Conservation (phyloP, 2,888 invertebrate genomes). For the Candidula unifasciata region DNA sequence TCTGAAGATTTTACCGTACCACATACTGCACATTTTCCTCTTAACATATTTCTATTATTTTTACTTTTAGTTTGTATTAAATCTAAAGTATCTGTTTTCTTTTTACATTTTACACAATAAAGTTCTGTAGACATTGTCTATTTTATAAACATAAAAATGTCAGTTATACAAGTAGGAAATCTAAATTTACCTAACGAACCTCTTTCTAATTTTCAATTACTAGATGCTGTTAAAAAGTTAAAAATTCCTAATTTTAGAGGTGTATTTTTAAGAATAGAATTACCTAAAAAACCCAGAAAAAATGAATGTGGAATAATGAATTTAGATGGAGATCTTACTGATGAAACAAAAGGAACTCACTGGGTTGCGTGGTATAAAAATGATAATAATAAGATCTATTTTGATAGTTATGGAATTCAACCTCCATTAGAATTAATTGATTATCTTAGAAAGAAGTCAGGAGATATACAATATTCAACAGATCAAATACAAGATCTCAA, state of each 20-base stretch:
- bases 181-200: background rate
- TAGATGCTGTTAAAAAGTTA: conserved; percentile 21
- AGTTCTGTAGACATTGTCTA: background rate
- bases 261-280: background rate
- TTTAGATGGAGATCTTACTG: conserved; percentile 19
- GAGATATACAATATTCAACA: background rate
- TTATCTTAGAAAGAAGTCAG: background rate
- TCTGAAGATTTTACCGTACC: conserved; percentile 22
- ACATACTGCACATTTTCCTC: conserved; percentile 33
- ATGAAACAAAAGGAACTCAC: conserved; percentile 10
- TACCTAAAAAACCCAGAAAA: conserved; percentile 1
- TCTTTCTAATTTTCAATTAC: background rate
- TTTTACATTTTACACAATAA: conserved; percentile 46
- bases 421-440: conserved; percentile 3
- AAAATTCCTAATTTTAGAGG: conserved; percentile 28
- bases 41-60: conserved; percentile 39
- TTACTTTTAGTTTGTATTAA: conserved; percentile 28
- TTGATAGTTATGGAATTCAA: conserved; percentile 22
- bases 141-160: conserved; percentile 23
- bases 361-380: conserved; percentile 18
- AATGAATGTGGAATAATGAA: conserved; percentile 29
- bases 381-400: background rate
- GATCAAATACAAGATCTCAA: background rate
- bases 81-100: conserved; percentile 11
- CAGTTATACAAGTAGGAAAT: background rate